phyloP scores from a whole-genome alignment of 2,113 vertebrate genomes.

The Castor canadensis region DNA sequence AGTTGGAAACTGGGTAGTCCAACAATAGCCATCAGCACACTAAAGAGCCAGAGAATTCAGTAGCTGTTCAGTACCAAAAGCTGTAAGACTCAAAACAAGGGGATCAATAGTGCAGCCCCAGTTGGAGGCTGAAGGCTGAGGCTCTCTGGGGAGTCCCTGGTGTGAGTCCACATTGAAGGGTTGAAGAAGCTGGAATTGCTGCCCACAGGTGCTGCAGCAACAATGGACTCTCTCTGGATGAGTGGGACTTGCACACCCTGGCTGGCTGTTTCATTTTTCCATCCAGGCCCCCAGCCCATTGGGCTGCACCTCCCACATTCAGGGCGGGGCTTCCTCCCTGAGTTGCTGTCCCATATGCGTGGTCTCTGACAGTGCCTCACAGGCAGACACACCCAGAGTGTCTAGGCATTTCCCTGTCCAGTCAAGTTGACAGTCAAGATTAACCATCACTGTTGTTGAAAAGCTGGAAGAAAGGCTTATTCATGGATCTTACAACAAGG shows the following conservation, averaged over 20 bases:
- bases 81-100: neutral
- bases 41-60: neutral
- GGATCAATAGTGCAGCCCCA: neutral
- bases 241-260: neutral
- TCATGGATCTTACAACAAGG: fast-evolving
- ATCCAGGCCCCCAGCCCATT: neutral
- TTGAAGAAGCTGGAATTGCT: neutral
- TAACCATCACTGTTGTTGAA: too few relatives aligned
- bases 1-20: too few relatives aligned
- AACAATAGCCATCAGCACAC: neutral
- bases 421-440: neutral
- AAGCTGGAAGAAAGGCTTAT: fast-evolving
- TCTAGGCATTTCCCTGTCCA: neutral
- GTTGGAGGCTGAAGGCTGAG: neutral
- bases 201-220: neutral
- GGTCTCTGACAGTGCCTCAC: too few relatives aligned
- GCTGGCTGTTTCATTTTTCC: neutral
- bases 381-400: neutral
- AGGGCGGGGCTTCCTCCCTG: too few relatives aligned
- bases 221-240: neutral
- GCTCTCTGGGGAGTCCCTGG: neutral
- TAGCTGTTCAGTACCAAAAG: neutral
- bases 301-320: too few relatives aligned
- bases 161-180: neutral
- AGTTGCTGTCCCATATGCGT: neutral